Evolutionary conservation across 2,888 invertebrate genomes (phyloP).

Genomic region (Synanthedon andrenaeformis): DNA sequence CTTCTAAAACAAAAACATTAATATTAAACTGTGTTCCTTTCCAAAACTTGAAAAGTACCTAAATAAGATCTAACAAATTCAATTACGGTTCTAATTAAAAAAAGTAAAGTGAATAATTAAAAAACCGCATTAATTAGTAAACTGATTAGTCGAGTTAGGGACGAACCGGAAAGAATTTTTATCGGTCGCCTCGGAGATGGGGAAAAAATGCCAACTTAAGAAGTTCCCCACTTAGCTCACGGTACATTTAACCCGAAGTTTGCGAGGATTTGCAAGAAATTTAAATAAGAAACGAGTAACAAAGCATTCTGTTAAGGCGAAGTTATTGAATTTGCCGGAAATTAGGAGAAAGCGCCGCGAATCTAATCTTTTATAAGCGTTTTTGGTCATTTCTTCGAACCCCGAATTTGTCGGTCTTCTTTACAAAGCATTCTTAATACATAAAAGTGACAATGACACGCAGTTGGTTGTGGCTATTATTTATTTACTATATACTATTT

Average conservation of each 20-base stretch:
- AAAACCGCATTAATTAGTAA: conserved; percentile 6
- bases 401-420: background rate
- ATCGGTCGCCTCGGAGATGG: conserved; percentile 2
- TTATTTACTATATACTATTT: too few species aligned
- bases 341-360: conserved; percentile 27
- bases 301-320: conserved; percentile 36
- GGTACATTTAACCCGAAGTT: conserved; percentile 9
- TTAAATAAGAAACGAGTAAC: conserved; percentile 29
- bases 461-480: too few species aligned
- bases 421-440: too few species aligned
- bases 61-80: background rate
- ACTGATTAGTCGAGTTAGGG: conserved; percentile 4
- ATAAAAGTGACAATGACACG: too few species aligned
- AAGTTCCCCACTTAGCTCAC: conserved; percentile 7
- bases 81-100: background rate
- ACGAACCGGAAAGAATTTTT: conserved; percentile 1
- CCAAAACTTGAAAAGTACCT: background rate
- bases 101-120: background rate
- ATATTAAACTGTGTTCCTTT: background rate
- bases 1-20: background rate
- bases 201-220: conserved; percentile 13
- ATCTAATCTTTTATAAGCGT: conserved; percentile 10
- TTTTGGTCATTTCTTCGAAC: conserved; percentile 19
- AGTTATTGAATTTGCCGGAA: conserved; percentile 36
- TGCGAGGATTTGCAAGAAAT: conserved; percentile 29